Evolutionary conservation across 2,888 invertebrate species (phyloP), one percentile per base, ranked within the genome.

Genomic region (Rambutsinella grinnellia): DNA sequence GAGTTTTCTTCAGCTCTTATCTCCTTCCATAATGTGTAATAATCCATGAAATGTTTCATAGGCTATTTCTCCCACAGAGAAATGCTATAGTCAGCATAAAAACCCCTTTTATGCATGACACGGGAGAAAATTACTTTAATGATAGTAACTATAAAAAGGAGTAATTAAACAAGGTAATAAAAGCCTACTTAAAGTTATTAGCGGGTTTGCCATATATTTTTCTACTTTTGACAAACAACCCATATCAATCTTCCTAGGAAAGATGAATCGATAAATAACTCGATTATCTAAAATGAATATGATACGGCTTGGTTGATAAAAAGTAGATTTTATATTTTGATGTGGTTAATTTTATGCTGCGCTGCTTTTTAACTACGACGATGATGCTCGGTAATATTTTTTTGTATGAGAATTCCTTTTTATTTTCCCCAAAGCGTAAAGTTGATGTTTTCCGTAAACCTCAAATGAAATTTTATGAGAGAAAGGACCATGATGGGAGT

Each of bases 211-310:
- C 49, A 13, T 49, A 49, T n/a, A 49, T 49, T 49, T 49, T 49
- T 49, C 3, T 17, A 36, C 36, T 13, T 36, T 36, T 36, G 6
- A 13, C 36, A 36, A 36, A 13, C 13, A 10, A 49, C 19, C 49
- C 49, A 49, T 49, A 49, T 36, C 13, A 36, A 8, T 36, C 36
- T 36, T 5, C 36, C 36, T 36, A 36, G 36, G 58, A 10, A 60
- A 44, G 44, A 60, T 60, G 46, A 47, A 60, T 60, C 24, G 60
- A 44, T 44, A 15, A 27, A 60, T 60, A 60, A 60, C 47, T 60
- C 17, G 24, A 60, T 49, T 49, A 49, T 49, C 5, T n/a, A 17
- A 10, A 49, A 49, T 13, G n/a, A 49, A 49, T 17, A 8, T 49
- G 3, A 49, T 17, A 49, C 49, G 19, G 15, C 3, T 49, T 49